Evolutionary conservation across 2,113 vertebrate species (phyloP).

Genomic region (Craseonycteris thonglongyai): DNA sequence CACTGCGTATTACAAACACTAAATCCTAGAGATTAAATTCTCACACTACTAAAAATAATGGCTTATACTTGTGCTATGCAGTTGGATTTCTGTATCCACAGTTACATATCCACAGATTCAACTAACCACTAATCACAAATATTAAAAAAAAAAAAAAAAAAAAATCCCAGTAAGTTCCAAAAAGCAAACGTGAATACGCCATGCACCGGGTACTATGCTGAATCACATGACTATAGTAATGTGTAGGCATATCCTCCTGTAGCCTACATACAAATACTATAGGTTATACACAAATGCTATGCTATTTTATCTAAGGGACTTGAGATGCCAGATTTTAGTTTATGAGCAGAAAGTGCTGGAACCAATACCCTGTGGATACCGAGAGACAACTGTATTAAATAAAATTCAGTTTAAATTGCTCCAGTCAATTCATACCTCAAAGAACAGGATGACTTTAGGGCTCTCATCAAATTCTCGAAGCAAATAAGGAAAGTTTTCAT

Average conservation of each 20-base stretch:
- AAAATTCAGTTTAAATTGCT: not conserved
- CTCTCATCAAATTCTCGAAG: conserved; percentile 81
- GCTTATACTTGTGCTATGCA: not conserved
- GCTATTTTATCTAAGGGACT: not conserved
- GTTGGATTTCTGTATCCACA: not conserved
- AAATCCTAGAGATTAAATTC: not conserved
- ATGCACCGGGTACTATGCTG: not conserved
- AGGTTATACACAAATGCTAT: not conserved
- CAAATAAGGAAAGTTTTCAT: conserved; percentile 90
- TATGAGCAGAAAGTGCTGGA: not conserved
- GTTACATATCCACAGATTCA: not conserved
- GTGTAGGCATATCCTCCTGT: not conserved
- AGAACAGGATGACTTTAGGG: conserved; percentile 90
- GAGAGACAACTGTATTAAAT: not conserved
- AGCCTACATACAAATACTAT: not conserved
- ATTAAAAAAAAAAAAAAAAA: not conserved
- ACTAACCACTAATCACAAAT: not conserved
- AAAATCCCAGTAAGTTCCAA: not conserved
- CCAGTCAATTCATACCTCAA: conserved; percentile 86
- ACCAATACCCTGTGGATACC: not conserved
- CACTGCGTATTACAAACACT: not conserved
- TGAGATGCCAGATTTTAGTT: not conserved
- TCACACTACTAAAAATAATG: not conserved
- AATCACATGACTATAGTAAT: no score
- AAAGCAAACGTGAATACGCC: not conserved